Percentiles rank a stretch among this genome's conserved stretches.
These are phyloP conservation scores for Crax fasciolata DNA, from an alignment of 2,797 vertebrate species.

Conservation along the genomic window DNA sequence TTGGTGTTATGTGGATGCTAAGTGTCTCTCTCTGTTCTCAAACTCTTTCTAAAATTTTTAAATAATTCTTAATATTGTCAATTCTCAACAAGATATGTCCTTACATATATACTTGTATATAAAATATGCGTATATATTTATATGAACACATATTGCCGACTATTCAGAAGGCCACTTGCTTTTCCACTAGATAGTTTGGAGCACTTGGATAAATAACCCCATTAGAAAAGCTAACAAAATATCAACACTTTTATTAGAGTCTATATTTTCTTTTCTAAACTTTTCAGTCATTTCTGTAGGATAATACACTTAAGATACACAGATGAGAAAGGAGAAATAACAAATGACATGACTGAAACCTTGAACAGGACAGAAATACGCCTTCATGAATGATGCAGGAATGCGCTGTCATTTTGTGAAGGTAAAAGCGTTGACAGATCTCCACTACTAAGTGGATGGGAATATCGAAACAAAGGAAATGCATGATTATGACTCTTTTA, in stretches of 20 bases:
- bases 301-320: not conserved
- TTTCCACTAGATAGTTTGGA: not conserved
- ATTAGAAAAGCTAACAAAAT: not conserved
- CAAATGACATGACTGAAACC: not conserved
- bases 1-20: not conserved
- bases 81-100: not conserved
- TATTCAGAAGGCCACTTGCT: not conserved
- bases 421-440: not conserved
- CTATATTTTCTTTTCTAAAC: not conserved
- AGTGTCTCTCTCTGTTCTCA: not conserved
- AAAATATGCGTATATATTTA: fast-evolving
- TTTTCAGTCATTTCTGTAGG: not conserved
- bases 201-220: not conserved
- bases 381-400: not conserved
- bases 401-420: not conserved
- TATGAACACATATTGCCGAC: fast-evolving
- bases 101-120: not conserved
- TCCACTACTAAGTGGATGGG: fast-evolving
- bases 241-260: not conserved
- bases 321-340: not conserved
- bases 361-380: not conserved
- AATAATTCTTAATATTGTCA: not conserved
- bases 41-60: not conserved
- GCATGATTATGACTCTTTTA: fast-evolving
- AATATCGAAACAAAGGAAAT: not conserved